Percentiles rank a stretch among this genome's conserved stretches.
Conservation (phyloP, 35 echinoderm and acorn worm genomes). For the Lytechinus variegatus region DNA sequence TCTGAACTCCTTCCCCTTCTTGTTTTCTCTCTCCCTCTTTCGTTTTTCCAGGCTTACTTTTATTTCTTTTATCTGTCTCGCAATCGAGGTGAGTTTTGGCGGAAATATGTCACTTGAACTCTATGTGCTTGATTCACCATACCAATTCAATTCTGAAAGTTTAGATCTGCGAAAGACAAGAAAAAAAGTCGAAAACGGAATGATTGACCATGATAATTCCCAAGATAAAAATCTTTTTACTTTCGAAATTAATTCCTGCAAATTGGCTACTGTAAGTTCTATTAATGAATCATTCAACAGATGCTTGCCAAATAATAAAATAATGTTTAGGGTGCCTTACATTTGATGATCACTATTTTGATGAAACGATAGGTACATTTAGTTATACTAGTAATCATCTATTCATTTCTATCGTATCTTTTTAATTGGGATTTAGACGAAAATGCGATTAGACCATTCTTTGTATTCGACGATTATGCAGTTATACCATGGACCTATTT, state of each 20-base stretch:
- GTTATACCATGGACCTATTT: too few species aligned
- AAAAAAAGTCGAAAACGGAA: neutral
- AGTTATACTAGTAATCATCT: neutral
- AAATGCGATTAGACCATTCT: too few species aligned
- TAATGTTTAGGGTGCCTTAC: neutral
- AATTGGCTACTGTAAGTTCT: neutral
- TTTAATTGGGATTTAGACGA: too few species aligned
- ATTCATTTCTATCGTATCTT: too few species aligned
- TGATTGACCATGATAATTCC: neutral
- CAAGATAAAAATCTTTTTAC: neutral
- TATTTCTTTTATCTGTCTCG: neutral
- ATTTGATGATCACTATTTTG: neutral
- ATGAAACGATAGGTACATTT: neutral
- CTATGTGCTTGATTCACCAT: neutral
- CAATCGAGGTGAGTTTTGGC: neutral
- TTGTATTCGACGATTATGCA: too few species aligned
- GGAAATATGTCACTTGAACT: constrained; percentile 18
- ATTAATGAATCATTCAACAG: neutral
- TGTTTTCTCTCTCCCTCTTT: neutral
- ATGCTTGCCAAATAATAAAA: neutral
- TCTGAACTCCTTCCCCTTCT: neutral
- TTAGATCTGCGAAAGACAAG: neutral
- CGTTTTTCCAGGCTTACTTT: neutral
- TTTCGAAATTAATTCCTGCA: neutral
- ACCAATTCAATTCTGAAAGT: neutral